Percentiles rank a stretch among this genome's conserved stretches.
These are phyloP conservation scores for Agapornis canus DNA, from an alignment of 2,797 vertebrate genomes.

Conservation along the genomic window DNA sequence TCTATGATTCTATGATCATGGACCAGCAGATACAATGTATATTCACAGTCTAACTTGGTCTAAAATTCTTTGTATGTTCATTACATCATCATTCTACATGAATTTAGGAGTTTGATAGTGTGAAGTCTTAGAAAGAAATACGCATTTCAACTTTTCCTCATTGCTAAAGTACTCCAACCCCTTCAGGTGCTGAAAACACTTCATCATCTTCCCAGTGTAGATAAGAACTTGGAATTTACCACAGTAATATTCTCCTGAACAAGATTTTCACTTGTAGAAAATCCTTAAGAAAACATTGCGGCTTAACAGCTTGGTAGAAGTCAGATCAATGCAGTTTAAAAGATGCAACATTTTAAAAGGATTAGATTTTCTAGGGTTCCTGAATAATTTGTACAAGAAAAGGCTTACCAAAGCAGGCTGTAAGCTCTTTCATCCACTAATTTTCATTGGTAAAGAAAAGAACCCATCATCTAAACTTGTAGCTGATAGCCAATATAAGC, in stretches of 20 bases:
- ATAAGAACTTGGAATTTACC: conserved; percentile 16
- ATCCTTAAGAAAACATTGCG: neutral
- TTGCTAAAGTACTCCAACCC: conserved; percentile 16
- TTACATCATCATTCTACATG: neutral
- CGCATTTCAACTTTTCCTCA: conserved; percentile 18
- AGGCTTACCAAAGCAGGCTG: neutral
- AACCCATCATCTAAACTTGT: neutral
- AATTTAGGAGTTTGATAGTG: conserved; percentile 23
- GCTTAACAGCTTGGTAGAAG: neutral
- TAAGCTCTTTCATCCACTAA: neutral
- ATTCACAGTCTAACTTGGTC: neutral
- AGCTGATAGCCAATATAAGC: neutral
- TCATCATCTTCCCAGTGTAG: neutral
- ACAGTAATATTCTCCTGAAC: neutral
- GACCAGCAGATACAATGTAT: neutral
- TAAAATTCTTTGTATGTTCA: neutral
- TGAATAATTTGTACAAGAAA: neutral
- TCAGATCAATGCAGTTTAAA: neutral
- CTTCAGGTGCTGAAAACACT: conserved; percentile 6
- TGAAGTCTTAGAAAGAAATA: neutral
- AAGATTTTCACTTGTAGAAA: neutral
- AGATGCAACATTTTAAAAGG: neutral
- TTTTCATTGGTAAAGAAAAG: neutral
- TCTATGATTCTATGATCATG: too few species aligned
- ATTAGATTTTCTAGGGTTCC: neutral